Conservation (phyloP, 2,113 vertebrate genomes). For the Ailuropoda melanoleuca region DNA sequence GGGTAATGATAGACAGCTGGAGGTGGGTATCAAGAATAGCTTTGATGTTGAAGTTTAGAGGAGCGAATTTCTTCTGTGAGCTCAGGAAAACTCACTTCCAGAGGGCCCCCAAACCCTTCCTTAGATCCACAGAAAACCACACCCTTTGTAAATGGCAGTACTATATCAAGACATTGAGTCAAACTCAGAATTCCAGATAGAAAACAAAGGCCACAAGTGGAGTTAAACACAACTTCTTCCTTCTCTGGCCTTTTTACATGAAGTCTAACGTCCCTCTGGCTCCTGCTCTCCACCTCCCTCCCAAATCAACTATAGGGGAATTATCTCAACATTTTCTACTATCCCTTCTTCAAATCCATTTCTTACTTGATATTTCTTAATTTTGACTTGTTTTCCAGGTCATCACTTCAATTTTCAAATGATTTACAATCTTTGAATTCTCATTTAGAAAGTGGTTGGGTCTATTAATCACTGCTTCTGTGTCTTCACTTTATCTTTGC, state of each 20-base stretch:
- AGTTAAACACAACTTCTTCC: too few relatives aligned
- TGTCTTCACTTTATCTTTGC: conserved; percentile 29
- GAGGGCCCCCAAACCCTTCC: neutral
- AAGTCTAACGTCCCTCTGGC: neutral
- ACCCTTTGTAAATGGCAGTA: neutral
- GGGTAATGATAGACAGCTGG: neutral
- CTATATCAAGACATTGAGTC: neutral
- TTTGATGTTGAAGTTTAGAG: neutral
- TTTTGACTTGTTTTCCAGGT: conserved; percentile 61
- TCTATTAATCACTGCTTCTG: conserved; percentile 48
- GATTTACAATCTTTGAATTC: conserved; percentile 57
- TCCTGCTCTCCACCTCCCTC: neutral
- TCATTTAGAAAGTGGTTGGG: conserved; percentile 21
- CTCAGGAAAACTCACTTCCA: neutral
- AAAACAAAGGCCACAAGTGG: neutral
- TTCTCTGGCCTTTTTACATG: too few relatives aligned
- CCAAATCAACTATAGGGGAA: neutral
- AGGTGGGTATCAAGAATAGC: neutral
- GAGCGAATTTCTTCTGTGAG: neutral
- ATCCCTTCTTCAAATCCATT: conserved; percentile 7
- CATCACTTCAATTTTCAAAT: conserved; percentile 64
- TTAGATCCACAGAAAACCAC: neutral
- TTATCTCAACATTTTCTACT: neutral
- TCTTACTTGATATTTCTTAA: conserved; percentile 56
- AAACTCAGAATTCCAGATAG: neutral